Base-by-base conservation (phyloP, 2,888 invertebrate genomes). In the Phortica okadai region DNA sequence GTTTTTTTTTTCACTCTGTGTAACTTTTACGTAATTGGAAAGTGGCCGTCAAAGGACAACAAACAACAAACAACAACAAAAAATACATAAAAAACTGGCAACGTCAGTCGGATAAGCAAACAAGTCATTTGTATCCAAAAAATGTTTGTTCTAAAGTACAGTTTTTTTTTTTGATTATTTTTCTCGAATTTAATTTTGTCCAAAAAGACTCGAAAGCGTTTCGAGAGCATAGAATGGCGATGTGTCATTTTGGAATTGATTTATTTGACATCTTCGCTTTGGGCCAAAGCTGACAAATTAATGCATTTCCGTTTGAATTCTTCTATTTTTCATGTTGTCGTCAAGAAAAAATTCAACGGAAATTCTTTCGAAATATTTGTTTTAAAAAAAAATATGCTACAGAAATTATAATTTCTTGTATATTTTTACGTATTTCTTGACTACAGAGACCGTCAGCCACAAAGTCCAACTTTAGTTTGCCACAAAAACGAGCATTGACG, bases 1-100 rank as follows among this genome's bases (percentile, higher is more conserved):
- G n/a, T n/a, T n/a, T 2, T 41, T 25, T 50, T 6, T 67, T 67
- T 64, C 33, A 6, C 11, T 69, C 45, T n/a, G 6, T 69, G 50
- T 50, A 5, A 70, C 54, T 72, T 72, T 86, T 85, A 86, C 78
- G 83, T 85, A 88, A 85, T 86, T 88, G 84, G 84, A 88, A 88
- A 86, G 88, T 88, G 85, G 78, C 69, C 67, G 6, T 21, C 77
- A 74, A 74, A 74, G 41, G 16, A 70, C 50, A 45, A 16, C 16
- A 25, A 10, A 11, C 2, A 66, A 72, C 42, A 45, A 58, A 59
- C 69, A 72, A 58, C 33, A 58, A 16, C 50, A 16, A 56, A 78
- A 74, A 74, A 75, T 73, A 59, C 41, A 41, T 14, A 25, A 33
- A 14, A 8, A 45, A 50, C 25, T n/a, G 16, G 50, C 67, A 67